These are phyloP conservation scores for Catajapyx aquilonaris DNA, from an alignment of 1,140 invertebrate genomes.

Conservation along the genomic window DNA sequence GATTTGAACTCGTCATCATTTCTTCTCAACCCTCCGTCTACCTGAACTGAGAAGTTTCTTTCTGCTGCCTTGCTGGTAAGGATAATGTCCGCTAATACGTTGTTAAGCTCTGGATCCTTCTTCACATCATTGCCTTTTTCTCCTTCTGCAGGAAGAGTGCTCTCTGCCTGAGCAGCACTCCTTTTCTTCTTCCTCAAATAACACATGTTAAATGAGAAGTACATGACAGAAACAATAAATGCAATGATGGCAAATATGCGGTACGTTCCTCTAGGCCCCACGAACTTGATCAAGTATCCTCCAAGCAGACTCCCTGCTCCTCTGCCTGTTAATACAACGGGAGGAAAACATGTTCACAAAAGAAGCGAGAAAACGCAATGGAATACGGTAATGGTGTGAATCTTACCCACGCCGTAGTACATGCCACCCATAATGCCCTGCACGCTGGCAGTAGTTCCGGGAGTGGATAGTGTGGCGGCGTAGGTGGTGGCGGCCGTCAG, in stretches of 20 bases:
- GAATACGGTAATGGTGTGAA: too few species aligned
- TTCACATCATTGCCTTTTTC: too few species aligned
- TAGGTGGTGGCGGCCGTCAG: slow-evolving; percentile 66
- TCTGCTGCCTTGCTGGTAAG: too few species aligned
- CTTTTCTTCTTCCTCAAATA: slow-evolving; percentile 30
- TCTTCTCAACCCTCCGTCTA: too few species aligned
- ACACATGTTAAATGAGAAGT: slow-evolving; percentile 41
- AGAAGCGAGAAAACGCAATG: not conserved
- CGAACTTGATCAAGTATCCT: slow-evolving; percentile 48
- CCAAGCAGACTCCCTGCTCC: slow-evolving; percentile 53
- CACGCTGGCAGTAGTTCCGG: slow-evolving; percentile 57
- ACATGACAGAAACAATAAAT: slow-evolving; percentile 38
- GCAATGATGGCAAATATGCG: slow-evolving; percentile 41
- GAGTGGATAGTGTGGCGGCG: slow-evolving; percentile 50
- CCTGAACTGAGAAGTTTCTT: too few species aligned
- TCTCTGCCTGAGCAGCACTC: too few species aligned
- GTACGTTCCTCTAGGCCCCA: slow-evolving; percentile 49
- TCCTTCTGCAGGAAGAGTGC: too few species aligned
- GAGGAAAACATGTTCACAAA: not conserved
- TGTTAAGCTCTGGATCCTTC: too few species aligned
- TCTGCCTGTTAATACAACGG: slow-evolving; percentile 30
- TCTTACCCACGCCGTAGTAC: slow-evolving; percentile 56
- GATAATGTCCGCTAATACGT: too few species aligned
- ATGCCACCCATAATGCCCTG: slow-evolving; percentile 59
- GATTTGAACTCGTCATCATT: too few species aligned